Conservation (phyloP, 2,888 invertebrate genomes). For the Keiferia lycopersicella region DNA sequence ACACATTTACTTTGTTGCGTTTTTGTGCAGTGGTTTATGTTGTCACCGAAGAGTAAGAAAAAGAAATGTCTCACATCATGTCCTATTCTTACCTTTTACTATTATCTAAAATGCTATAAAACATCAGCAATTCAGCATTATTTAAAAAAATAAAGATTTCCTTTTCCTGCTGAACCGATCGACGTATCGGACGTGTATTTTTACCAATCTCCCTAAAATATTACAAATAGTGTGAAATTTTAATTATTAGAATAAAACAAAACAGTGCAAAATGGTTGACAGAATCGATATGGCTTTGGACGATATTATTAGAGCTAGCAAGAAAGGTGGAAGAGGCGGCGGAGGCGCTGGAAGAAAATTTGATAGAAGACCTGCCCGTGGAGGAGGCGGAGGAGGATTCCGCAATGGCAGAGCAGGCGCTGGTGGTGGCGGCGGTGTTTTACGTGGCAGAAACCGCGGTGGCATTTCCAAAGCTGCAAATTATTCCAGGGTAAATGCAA, state of each 20-base stretch:
- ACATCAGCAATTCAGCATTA: neutral
- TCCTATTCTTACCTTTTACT: neutral
- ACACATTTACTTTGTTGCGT: too few species aligned
- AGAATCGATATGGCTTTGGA: slow-evolving; percentile 99
- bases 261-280: slow-evolving; percentile 87
- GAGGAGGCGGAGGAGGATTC: slow-evolving; percentile 66
- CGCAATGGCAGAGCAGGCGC: slow-evolving; percentile 73
- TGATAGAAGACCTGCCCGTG: slow-evolving; percentile 66
- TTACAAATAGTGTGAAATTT: neutral
- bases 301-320: slow-evolving; percentile 95
- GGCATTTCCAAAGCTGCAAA: slow-evolving; percentile 84
- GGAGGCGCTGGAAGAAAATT: slow-evolving; percentile 78
- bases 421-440: slow-evolving; percentile 77
- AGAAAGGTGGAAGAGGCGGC: slow-evolving; percentile 83
- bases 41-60: too few species aligned
- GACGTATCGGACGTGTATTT: slow-evolving; percentile 6
- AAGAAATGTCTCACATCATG: neutral
- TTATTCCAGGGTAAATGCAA: slow-evolving; percentile 85
- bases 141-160: neutral
- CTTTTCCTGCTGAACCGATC: slow-evolving; percentile 16
- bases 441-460: slow-evolving; percentile 88
- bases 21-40: too few species aligned
- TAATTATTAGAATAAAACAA: neutral
- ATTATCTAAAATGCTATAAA: neutral
- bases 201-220: neutral